Conservation (phyloP, 2,888 invertebrate genomes). For the Pterostichus niger region DNA sequence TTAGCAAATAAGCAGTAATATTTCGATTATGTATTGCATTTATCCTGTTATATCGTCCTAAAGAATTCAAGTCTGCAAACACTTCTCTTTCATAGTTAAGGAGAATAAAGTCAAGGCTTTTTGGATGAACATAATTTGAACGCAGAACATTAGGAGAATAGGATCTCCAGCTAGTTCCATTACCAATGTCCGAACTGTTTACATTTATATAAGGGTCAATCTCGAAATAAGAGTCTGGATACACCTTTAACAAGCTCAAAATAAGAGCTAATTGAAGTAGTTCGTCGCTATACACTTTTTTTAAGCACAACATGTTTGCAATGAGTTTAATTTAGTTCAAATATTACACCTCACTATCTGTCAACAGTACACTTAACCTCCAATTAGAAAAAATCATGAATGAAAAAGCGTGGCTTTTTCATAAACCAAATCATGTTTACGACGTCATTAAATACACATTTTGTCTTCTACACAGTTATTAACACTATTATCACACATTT, state of each 20-base stretch:
- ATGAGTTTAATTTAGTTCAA: slow-evolving; percentile 46
- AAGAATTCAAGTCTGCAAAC: slow-evolving; percentile 86
- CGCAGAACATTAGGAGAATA: slow-evolving; percentile 81
- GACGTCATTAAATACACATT: slow-evolving; percentile 40
- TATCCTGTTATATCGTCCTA: slow-evolving; percentile 82
- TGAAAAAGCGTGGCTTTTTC: slow-evolving; percentile 58
- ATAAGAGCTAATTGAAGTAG: slow-evolving; percentile 89
- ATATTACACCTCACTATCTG: slow-evolving; percentile 59
- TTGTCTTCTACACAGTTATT: slow-evolving; percentile 21
- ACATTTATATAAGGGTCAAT: slow-evolving; percentile 76
- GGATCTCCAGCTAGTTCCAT: slow-evolving; percentile 85
- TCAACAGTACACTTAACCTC: slow-evolving; percentile 66
- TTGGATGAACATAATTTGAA: slow-evolving; percentile 84
- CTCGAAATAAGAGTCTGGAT: slow-evolving; percentile 85
- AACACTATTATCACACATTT: slow-evolving; percentile 53
- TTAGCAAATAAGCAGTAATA: slow-evolving; percentile 83
- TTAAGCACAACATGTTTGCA: slow-evolving; percentile 85
- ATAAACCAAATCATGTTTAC: slow-evolving; percentile 56
- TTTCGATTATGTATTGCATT: slow-evolving; percentile 77
- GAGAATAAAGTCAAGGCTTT: slow-evolving; percentile 85
- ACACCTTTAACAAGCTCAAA: slow-evolving; percentile 88
- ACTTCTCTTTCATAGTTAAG: slow-evolving; percentile 86
- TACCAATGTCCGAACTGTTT: slow-evolving; percentile 79
- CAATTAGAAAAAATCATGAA: slow-evolving; percentile 64
- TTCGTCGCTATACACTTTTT: slow-evolving; percentile 91